Conservation (phyloP, 1,140 invertebrate species). For the Nasonia vitripennis region DNA sequence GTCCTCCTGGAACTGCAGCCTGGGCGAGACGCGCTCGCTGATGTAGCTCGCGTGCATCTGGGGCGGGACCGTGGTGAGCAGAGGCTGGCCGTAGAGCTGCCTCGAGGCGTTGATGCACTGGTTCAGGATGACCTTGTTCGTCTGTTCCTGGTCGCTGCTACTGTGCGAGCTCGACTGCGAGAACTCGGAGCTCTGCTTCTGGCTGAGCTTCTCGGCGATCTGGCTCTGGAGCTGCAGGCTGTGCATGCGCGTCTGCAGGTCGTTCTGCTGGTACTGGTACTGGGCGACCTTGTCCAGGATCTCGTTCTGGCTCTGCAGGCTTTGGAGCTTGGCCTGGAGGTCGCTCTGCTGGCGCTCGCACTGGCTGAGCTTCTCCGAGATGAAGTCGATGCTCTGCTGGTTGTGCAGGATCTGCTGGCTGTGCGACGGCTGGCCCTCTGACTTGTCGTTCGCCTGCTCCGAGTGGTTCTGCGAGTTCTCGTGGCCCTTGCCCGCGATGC, state of each 20-base stretch:
- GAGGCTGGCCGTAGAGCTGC: slow-evolving; percentile 65
- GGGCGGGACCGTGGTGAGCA: slow-evolving; percentile 59
- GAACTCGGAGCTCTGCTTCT: slow-evolving; percentile 59
- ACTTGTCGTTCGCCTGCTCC: slow-evolving; percentile 59
- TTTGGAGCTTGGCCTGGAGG: slow-evolving; percentile 70
- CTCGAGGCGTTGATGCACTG: slow-evolving; percentile 43
- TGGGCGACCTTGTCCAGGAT: slow-evolving; percentile 72
- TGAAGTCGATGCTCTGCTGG: slow-evolving; percentile 70
- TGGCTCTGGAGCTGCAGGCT: slow-evolving; percentile 65
- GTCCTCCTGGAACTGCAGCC: slow-evolving; percentile 61
- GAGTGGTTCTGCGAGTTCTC: slow-evolving; percentile 63
- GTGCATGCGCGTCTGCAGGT: slow-evolving; percentile 68
- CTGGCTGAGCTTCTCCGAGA: slow-evolving; percentile 71
- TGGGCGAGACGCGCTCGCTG: slow-evolving; percentile 64
- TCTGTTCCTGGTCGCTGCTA: slow-evolving; percentile 41
- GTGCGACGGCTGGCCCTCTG: slow-evolving; percentile 39
- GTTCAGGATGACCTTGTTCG: slow-evolving; percentile 39
- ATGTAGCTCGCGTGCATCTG: slow-evolving; percentile 55
- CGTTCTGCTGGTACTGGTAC: slow-evolving; percentile 68
- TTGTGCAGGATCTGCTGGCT: slow-evolving; percentile 64
- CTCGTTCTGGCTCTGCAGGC: slow-evolving; percentile 72
- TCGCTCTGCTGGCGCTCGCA: slow-evolving; percentile 72
- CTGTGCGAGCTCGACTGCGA: neutral
- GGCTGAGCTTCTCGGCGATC: slow-evolving; percentile 61
- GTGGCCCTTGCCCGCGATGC: slow-evolving; percentile 63